Base-by-base conservation (phyloP, 2,113 vertebrate species). In the Cyprinodon variegatus region DNA sequence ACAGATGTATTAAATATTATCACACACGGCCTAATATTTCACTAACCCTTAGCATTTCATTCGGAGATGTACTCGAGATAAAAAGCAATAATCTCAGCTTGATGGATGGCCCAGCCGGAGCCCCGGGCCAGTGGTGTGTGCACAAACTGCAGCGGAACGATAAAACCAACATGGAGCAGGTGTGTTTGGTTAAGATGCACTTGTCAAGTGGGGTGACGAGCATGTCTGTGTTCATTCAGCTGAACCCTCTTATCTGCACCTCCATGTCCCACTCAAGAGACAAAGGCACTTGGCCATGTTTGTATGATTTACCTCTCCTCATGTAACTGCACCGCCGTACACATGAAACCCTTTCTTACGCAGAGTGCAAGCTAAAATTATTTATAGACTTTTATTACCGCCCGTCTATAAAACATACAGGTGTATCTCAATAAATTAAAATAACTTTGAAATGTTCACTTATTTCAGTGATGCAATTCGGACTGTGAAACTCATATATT, bases 121-220 rank as follows among this genome's bases (percentile, higher is more conserved):
- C 90, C 88, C 76, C 69, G 22, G 90, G 88, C 91, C 83, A 78
- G 75, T 61, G 86, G 80, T 92, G 92, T 95, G 92, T 90, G 92
- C 91, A 91, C 37, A 57, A 57, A 92, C 83, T 84, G 90, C 87
- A 83, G 76, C 77, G 86, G 75, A 78, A 86, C 14, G 88, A 93
- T 94, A 89, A 90, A 89, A 84, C 85, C 84, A 84, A 87, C 89
- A 90, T 11, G 74, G 86, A 57, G 76, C 90, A 93, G 86, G 91
- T 94, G 93, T 95, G 93, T 94, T 94, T 94, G 93, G 91, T 93
- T 94, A 92, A 93, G 91, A 92, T 93, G 90, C 88, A 89, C 92
- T 88, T 93, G 93, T 93, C 92, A 92, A 93, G 90, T 83, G 86
- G 86, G 89, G 83, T 93, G 93, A 91, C 86, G 90, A 80, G 84